Conservation (phyloP, 2,113 vertebrate genomes). For the Tonatia bakeri region DNA sequence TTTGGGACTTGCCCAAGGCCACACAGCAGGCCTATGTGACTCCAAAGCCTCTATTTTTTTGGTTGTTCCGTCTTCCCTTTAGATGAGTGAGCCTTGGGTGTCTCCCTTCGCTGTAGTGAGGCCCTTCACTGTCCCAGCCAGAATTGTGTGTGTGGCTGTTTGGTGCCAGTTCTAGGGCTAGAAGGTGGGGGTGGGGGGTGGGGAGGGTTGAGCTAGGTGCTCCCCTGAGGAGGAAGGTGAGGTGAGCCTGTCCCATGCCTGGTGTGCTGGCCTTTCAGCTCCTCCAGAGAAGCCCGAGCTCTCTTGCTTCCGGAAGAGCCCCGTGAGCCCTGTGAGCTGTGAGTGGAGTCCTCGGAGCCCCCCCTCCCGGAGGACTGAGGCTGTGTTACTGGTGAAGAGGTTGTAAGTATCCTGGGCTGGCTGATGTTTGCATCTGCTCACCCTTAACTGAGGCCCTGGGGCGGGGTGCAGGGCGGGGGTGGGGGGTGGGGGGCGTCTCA, state of each 20-base stretch:
- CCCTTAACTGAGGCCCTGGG: background rate
- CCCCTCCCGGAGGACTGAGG: conserved; percentile 48
- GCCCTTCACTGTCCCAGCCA: background rate
- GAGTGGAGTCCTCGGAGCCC: conserved; percentile 68
- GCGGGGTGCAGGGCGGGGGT: too few species aligned
- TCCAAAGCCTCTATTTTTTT: background rate
- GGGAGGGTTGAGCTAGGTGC: background rate
- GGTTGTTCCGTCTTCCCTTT: background rate
- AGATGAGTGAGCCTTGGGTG: background rate
- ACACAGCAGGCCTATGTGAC: background rate
- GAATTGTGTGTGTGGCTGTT: background rate
- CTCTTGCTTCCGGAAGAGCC: conserved; percentile 75
- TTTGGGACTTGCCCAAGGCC: background rate
- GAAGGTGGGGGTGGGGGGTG: background rate
- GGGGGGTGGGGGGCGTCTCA: too few species aligned
- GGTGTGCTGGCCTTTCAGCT: conserved; percentile 60
- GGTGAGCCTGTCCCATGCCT: fast-evolving
- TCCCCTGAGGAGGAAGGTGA: background rate
- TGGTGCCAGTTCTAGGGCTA: background rate
- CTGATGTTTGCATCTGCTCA: fast-evolving
- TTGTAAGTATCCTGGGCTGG: conserved; percentile 49
- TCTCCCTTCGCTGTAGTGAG: background rate
- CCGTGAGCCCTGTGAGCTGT: conserved; percentile 61
- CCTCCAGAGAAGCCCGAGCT: conserved; percentile 65
- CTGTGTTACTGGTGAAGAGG: conserved; percentile 60